These are phyloP conservation scores for Drosophila repletoides DNA, from an alignment of 1,140 invertebrate species.

Conservation along the genomic window DNA sequence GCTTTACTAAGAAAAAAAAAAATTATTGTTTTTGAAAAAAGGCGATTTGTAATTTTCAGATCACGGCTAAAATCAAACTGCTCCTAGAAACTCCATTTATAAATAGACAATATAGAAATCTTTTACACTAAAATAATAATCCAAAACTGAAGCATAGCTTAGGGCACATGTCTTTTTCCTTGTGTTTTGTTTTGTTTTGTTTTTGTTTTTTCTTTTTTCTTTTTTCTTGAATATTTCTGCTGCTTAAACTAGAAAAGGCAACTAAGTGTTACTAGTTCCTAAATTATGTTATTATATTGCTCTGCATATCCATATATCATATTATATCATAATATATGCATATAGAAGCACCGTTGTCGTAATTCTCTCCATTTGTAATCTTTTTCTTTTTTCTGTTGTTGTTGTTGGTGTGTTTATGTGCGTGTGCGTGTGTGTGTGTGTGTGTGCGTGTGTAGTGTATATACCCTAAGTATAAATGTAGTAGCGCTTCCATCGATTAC, in stretches of 20 bases:
- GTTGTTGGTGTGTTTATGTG: constrained; percentile 1
- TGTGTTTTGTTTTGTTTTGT: background rate
- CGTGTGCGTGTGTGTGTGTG: constrained; percentile 3
- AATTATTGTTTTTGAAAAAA: constrained; percentile 10
- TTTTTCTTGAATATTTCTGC: no score
- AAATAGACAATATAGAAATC: no score
- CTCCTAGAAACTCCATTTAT: no score
- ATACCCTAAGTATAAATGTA: background rate
- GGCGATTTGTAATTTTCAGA: background rate
- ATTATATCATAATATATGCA: background rate
- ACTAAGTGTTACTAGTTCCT: constrained; percentile 45
- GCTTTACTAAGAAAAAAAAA: constrained; percentile 10
- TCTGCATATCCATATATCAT: background rate
- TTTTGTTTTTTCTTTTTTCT: background rate
- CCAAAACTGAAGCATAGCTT: constrained; percentile 18
- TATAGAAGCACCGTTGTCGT: constrained; percentile 23
- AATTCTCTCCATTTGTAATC: constrained; percentile 15
- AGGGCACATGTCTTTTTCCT: background rate
- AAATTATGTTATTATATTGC: constrained; percentile 14
- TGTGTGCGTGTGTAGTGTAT: background rate
- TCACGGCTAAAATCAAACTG: no score
- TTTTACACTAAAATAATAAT: no score
- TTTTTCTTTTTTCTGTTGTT: constrained; percentile 3
- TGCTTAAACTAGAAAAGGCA: constrained; percentile 46
- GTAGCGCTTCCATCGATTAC: constrained; percentile 1